phyloP scores from a whole-genome alignment of 2,888 invertebrate species.

The Nowickia ferox region DNA sequence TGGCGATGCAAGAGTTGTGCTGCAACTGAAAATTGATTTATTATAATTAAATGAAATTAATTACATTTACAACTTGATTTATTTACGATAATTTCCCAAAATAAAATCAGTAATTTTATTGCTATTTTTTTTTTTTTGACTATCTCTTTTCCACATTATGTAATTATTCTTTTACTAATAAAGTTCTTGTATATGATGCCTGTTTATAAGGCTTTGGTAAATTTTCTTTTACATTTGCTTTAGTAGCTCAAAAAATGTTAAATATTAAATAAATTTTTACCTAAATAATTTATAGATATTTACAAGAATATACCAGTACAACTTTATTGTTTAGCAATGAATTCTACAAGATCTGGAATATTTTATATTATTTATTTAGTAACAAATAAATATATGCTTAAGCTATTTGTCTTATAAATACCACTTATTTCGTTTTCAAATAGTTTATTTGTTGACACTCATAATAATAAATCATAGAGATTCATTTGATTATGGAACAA shows the following conservation, averaged over 20 bases:
- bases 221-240: neutral
- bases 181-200: neutral
- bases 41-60: too few relatives aligned
- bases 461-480: slow-evolving; percentile 7
- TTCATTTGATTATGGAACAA: neutral
- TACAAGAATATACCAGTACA: neutral
- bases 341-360: neutral
- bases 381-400: neutral
- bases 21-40: too few relatives aligned
- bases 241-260: too few relatives aligned
- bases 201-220: neutral
- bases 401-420: neutral
- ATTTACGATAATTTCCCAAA: too few relatives aligned
- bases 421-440: neutral
- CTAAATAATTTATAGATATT: neutral
- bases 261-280: too few relatives aligned
- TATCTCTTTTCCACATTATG: too few relatives aligned
- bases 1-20: too few relatives aligned
- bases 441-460: slow-evolving; percentile 8
- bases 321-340: too few relatives aligned
- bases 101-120: too few relatives aligned
- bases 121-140: too few relatives aligned
- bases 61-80: too few relatives aligned
- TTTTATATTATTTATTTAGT: neutral
- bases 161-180: too few relatives aligned